Percentiles rank a stretch among this genome's conserved stretches.
Evolutionary conservation across 2,113 vertebrate genomes (phyloP).

Genomic region (Pseudorhombus dupliciocellatus): DNA sequence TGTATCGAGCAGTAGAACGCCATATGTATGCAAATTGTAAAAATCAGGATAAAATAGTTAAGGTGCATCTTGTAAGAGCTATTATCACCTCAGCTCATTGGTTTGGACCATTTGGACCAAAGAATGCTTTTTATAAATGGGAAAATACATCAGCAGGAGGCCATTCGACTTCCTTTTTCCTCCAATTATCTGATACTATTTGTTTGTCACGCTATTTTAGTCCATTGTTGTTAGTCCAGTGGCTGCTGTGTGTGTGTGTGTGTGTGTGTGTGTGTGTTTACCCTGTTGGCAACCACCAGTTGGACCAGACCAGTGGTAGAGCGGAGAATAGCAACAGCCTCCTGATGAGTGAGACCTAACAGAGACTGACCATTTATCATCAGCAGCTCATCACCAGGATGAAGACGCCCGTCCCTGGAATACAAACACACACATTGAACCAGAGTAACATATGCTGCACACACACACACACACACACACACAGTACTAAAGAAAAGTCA

Average conservation of each 20-base stretch:
- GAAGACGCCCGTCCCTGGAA: constrained; percentile 91
- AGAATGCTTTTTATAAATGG: too few relatives aligned
- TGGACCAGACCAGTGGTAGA: constrained; percentile 89
- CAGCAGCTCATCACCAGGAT: constrained; percentile 90
- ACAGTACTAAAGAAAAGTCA: background rate
- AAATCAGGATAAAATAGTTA: too few relatives aligned
- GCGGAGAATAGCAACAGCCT: constrained; percentile 90
- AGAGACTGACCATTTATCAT: constrained; percentile 95
- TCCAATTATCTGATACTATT: background rate
- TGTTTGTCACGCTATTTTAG: background rate
- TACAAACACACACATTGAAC: constrained; percentile 22
- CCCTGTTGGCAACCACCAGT: constrained; percentile 93
- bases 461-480: background rate
- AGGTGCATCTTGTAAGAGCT: too few relatives aligned
- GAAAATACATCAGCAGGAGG: background rate
- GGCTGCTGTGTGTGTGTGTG: background rate
- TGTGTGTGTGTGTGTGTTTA: constrained; percentile 66
- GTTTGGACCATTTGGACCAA: too few relatives aligned
- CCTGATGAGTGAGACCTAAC: constrained; percentile 93
- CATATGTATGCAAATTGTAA: too few relatives aligned
- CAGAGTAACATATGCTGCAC: background rate
- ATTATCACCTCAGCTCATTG: too few relatives aligned
- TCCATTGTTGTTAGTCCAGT: constrained; percentile 4
- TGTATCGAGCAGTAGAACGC: background rate
- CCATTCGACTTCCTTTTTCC: background rate